Evolutionary conservation across 2,888 invertebrate species (phyloP), one percentile per base, ranked within the genome.

Genomic region (Chydorus sphaericus): DNA sequence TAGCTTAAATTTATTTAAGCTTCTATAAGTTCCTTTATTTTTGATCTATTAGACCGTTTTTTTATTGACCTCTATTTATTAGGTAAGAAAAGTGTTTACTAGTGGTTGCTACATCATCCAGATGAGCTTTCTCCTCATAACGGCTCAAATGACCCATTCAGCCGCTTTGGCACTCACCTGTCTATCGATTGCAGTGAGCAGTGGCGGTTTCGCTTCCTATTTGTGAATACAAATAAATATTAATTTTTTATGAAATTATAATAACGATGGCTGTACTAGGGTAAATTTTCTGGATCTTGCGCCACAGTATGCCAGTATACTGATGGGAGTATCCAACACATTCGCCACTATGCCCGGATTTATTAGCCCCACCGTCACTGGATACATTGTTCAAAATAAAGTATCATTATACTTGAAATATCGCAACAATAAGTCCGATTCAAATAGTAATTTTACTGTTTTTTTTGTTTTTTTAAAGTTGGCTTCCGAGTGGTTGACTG

Each of bases 281-380:
- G 76, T 77, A n/a, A 77, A 77, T 62, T 89, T 91, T 67, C 71
- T 93, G 67, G 93, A 93, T 68, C 81, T 93, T 54, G 92, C 92
- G 0, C 91, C 92, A 0, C 86, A 86, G 59, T 89, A 87, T 72
- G 91, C 92, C 10, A 85, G 91, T 67, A 80, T 93, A 1, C 71
- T 93, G 55, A 90, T 93, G 90, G 93, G 92, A 0, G 73, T 92
- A 10, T 85, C 89, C 11, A 93, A 93, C 70, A 91, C 91, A 0
- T 73, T 92, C 60, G 93, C 88, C 0, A 92, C 92, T 0, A 71
- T 93, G 54, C 91, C 93, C 1, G 93, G 93, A 30, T 90, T 93
- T 63, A 72, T 92, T n/a, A 87, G 88, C 66, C 93, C 92, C 0
- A 76, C 82, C 11, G 70, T 91, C 1, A 85, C 87, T 0, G 89